A percentile compares a stretch with the other conserved stretches of the same genome.
phyloP scores from a whole-genome alignment of 2,113 vertebrate species.

The Xenus cinereus region DNA sequence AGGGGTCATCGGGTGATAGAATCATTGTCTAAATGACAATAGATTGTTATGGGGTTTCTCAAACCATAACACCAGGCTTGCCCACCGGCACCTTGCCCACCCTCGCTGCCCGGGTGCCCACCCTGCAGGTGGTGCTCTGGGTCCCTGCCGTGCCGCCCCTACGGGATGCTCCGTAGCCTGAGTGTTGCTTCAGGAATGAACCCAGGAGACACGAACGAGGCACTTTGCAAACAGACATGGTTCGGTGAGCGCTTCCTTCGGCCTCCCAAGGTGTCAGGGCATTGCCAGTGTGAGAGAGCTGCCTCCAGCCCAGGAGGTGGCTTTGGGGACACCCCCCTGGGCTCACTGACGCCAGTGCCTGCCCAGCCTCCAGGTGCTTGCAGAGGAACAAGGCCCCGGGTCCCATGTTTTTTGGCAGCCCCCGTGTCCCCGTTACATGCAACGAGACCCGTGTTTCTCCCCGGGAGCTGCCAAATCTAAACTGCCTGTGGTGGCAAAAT shows the following conservation, averaged over 20 bases:
- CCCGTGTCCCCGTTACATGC: fast-evolving
- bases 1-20: no score
- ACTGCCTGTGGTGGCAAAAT: background rate
- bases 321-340: background rate
- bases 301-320: background rate
- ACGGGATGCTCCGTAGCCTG: background rate
- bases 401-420: background rate
- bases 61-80: no score
- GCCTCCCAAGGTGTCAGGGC: background rate
- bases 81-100: fast-evolving
- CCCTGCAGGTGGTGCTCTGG: fast-evolving
- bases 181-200: background rate
- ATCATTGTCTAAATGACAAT: no score
- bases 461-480: background rate
- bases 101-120: fast-evolving
- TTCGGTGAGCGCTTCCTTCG: fast-evolving
- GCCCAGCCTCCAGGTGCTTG: background rate
- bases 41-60: no score
- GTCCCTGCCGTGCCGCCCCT: fast-evolving
- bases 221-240: background rate
- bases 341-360: fast-evolving
- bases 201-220: background rate
- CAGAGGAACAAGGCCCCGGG: background rate
- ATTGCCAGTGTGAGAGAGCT: background rate
- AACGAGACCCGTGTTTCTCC: background rate